Base-by-base conservation (phyloP, 2,888 invertebrate species). In the Nomada hirtipes region DNA sequence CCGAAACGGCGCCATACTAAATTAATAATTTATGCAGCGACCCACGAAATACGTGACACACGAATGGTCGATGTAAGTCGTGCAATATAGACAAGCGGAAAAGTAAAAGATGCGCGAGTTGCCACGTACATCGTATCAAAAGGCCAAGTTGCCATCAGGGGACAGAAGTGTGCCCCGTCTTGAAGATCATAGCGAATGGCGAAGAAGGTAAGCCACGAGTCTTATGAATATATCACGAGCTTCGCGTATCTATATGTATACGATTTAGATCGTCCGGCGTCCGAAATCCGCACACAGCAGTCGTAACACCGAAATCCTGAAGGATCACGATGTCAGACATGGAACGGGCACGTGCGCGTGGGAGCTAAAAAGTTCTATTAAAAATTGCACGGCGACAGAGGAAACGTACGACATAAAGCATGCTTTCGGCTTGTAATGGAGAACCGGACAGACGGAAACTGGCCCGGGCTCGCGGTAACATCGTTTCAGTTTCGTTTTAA, bases 141-240 rank as follows among this genome's bases (percentile, higher is more conserved):
- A 69, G 68, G 77, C 65, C 52, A 77, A 84, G 77, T 67, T 84
- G 68, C 68, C 78, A 78, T 52, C 80, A 29, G 47, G 76, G 76
- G 77, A 86, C 64, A 72, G 71, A 84, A 74, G 70, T 79, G 75
- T 75, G 68, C 47, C 55, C 55, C 61, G 52, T 53, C 61, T 77
- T 77, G 53, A 68, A 64, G 70, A 86, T 77, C 75, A 78, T 76
- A 73, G 69, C 65, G 72, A 76, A 76, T 52, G 42, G 36, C 29
- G 73, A 72, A 63, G 71, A 69, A 72, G 74, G 55, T 60, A 71
- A 75, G 79, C 77, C 75, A 65, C 26, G 73, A 77, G 80, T 87
- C 86, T 87, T 88, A 90, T 90, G 89, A 90, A 91, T 90, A 88
- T 86, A 84, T 87, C 85, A 90, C 85, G 84, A 90, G 88, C 84